phyloP scores from a whole-genome alignment of 2,888 invertebrate genomes.

The Charanyca ferruginea region DNA sequence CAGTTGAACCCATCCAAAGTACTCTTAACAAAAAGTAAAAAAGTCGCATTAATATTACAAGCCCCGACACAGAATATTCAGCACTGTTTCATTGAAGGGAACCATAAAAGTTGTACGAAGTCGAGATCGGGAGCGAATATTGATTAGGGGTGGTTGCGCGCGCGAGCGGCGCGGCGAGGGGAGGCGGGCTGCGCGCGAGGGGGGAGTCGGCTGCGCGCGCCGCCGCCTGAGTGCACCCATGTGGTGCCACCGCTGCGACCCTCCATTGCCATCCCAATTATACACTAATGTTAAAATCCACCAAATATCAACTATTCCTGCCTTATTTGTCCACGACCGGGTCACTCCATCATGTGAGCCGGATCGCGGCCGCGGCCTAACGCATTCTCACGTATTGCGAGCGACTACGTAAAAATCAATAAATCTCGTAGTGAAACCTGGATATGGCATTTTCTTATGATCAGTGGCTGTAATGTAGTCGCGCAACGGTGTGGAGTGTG shows the following conservation, averaged over 20 bases:
- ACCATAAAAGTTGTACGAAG: constrained; percentile 80
- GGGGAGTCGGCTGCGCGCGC: constrained; percentile 67
- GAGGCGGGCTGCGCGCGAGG: constrained; percentile 67
- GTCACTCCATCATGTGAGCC: constrained; percentile 66
- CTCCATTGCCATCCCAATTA: constrained; percentile 69
- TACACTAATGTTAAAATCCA: constrained; percentile 72
- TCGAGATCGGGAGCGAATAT: constrained; percentile 83
- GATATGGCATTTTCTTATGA: constrained; percentile 75
- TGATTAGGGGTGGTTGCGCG: constrained; percentile 83
- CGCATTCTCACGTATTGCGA: constrained; percentile 68
- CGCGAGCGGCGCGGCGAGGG: constrained; percentile 72
- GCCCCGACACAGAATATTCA: constrained; percentile 49
- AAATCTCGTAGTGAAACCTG: constrained; percentile 77
- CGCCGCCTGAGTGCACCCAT: constrained; percentile 66
- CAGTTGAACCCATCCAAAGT: constrained; percentile 25
- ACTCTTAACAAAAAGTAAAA: constrained; percentile 29
- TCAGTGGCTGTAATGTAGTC: constrained; percentile 71
- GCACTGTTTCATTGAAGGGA: constrained; percentile 76
- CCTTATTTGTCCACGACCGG: constrained; percentile 50
- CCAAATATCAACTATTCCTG: constrained; percentile 56
- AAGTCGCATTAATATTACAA: constrained; percentile 54
- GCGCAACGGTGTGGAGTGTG: constrained; percentile 73
- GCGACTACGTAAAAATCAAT: constrained; percentile 84
- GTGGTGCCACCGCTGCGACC: constrained; percentile 71
- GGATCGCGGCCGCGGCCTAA: constrained; percentile 61